phyloP scores from a whole-genome alignment of 2,113 vertebrate species.

The Piprites chloris region DNA sequence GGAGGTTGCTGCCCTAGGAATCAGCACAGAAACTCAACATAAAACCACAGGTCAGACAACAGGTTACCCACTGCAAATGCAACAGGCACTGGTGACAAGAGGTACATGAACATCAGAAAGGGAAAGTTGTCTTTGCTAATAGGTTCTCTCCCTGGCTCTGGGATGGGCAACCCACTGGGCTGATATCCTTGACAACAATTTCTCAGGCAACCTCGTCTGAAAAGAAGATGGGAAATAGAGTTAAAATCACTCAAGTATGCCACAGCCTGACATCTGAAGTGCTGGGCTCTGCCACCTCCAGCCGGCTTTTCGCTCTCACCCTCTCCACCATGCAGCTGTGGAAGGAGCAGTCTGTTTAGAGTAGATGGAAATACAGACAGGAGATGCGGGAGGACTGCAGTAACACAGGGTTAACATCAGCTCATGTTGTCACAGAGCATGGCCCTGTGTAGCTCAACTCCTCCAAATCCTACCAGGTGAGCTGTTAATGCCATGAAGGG shows the following conservation, averaged over 20 bases:
- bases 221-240: neutral
- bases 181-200: neutral
- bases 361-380: neutral
- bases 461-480: neutral
- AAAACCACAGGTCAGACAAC: neutral
- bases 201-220: neutral
- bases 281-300: neutral
- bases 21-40: neutral
- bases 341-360: neutral
- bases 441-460: rapidly evolving
- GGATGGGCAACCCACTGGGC: neutral
- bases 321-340: neutral
- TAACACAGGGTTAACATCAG: neutral
- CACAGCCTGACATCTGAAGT: neutral
- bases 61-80: neutral
- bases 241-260: neutral
- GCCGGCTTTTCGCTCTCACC: neutral
- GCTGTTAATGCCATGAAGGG: neutral
- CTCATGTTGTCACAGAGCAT: neutral
- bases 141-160: neutral
- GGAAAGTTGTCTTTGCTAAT: neutral
- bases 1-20: neutral
- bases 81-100: neutral
- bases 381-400: neutral
- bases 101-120: neutral